phyloP scores from a whole-genome alignment of 1,140 invertebrate species.

The Luehdorfia chinensis region DNA sequence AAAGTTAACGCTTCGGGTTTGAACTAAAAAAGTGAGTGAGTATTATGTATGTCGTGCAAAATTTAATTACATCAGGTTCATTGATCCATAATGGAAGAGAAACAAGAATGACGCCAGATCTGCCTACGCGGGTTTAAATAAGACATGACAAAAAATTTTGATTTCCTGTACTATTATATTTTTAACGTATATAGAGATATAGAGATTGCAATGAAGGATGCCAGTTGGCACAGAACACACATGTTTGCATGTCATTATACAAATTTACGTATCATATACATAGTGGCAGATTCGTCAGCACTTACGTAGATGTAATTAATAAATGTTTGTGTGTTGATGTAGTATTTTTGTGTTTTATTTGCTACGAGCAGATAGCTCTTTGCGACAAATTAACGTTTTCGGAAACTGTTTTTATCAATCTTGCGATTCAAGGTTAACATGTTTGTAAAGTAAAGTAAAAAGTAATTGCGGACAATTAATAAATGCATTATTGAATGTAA shows the following conservation, averaged over 20 bases:
- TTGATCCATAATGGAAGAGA: neutral
- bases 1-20: neutral
- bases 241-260: neutral
- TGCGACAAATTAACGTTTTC: conserved; percentile 1
- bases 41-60: neutral
- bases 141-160: neutral
- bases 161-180: neutral
- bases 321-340: neutral
- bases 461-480: neutral
- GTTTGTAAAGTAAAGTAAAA: conserved; percentile 1
- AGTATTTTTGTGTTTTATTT: neutral
- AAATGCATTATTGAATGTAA: neutral
- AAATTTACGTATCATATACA: neutral
- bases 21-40: neutral
- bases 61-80: conserved; percentile 2
- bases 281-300: neutral
- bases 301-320: neutral
- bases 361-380: neutral
- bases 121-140: neutral
- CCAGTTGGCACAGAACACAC: neutral
- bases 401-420: neutral
- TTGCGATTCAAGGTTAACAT: neutral
- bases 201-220: neutral
- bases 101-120: neutral
- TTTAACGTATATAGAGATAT: neutral